Conservation (phyloP, 1,140 invertebrate species). For the Zophobas morio region DNA sequence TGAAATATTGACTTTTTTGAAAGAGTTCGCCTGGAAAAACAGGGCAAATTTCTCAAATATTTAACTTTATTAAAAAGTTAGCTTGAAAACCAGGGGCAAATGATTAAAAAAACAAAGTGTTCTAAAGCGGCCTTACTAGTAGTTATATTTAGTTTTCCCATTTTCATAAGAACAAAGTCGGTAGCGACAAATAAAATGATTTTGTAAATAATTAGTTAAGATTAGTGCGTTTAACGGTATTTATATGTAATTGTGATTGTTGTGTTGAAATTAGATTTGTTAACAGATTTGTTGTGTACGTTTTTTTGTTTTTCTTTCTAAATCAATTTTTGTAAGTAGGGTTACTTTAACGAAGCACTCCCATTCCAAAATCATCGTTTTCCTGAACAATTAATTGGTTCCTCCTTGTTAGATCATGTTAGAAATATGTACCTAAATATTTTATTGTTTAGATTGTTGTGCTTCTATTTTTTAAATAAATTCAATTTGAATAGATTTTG, state of each 20-base stretch:
- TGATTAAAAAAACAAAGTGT: too few relatives aligned
- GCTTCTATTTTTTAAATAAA: conserved; percentile 43
- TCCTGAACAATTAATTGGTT: conserved; percentile 20
- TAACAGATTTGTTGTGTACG: conserved; percentile 17
- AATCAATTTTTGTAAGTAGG: conserved; percentile 12
- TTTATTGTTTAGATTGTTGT: conserved; percentile 39
- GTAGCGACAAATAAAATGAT: conserved; percentile 9
- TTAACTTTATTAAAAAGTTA: too few relatives aligned
- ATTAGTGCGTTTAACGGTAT: not conserved
- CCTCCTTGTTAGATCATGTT: conserved; percentile 38
- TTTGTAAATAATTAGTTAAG: conserved; percentile 22
- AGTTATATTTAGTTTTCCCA: conserved; percentile 27
- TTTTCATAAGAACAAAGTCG: conserved; percentile 29
- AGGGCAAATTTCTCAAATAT: too few relatives aligned
- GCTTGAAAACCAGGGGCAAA: too few relatives aligned
- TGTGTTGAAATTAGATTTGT: conserved; percentile 20
- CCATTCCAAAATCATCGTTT: conserved; percentile 37
- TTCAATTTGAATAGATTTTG: conserved; percentile 12
- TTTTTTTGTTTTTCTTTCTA: conserved; percentile 26
- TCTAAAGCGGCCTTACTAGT: too few relatives aligned
- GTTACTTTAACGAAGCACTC: conserved; percentile 29
- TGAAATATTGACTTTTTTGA: too few relatives aligned
- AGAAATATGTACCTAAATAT: conserved; percentile 27
- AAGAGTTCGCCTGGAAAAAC: too few relatives aligned
- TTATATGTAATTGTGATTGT: conserved; percentile 30